Base-by-base conservation (phyloP, 2,113 vertebrate genomes). In the Ceyx margarethae region DNA sequence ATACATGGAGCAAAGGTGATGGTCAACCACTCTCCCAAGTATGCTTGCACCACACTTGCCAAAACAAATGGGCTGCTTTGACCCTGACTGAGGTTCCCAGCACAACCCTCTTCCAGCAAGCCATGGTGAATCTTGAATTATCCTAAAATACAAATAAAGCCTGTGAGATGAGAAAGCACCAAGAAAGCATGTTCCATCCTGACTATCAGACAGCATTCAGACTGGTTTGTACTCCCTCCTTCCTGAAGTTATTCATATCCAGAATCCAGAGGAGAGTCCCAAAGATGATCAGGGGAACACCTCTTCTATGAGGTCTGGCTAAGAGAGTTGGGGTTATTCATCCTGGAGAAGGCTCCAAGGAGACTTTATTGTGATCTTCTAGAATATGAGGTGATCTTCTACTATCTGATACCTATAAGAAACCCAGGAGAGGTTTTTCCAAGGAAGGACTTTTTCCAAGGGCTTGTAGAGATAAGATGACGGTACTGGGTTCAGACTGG, bases 1-100 rank as follows among this genome's bases (percentile, higher is more conserved):
- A 15, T 45, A 45, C 1, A 0, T 0, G 0, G 53, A 61, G 68
- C 0, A 1, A 56, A 61, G 65, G 80, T 3, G 2, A 40, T 28
- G 80, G 73, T 28, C 66, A n/a, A 29, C 5, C 1, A 1, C 76
- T 68, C 82, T 25, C 13, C 48, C 53, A 40, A 9, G 67, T 6
- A 4, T 1, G 0, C 50, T 79, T 75, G 7, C 15, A 0, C 15
- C 46, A 19, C 2, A 2, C 16, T 25, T 75, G 92, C 93, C 95
- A 96, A 96, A 91, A 78, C 88, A 87, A 93, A 92, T 1, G 9
- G 46, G 78, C 2, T 90, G 80, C 54, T 68, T 16, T 43, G 89
- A 56, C 67, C 86, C 58, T 1, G 1, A 19, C 66, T 58, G 45
- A 66, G 71, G 40, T 82, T 87, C 81, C 58, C 84, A 92, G 71